phyloP scores from a whole-genome alignment of 2,888 invertebrate genomes.

The Microctonus hyperodae region DNA sequence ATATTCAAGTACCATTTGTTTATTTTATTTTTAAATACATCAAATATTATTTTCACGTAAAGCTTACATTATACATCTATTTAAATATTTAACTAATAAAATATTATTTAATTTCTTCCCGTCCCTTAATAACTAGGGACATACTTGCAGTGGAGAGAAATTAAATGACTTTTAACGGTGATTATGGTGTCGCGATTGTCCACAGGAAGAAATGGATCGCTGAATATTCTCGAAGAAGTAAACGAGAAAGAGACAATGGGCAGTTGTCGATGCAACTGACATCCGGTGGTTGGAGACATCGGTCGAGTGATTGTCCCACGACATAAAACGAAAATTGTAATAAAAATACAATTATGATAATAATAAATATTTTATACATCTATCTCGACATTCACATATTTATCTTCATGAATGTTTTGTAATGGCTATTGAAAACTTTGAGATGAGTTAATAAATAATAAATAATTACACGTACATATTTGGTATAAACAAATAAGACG shows the following conservation, averaged over 20 bases:
- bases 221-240: slow-evolving; percentile 42
- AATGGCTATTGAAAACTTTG: neutral
- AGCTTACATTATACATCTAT: neutral
- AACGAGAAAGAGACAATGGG: slow-evolving; percentile 39
- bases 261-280: slow-evolving; percentile 44
- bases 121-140: slow-evolving; percentile 5
- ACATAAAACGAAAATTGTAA: neutral
- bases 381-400: no score
- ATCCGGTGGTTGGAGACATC: slow-evolving; percentile 35
- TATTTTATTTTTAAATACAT: neutral
- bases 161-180: slow-evolving; percentile 28
- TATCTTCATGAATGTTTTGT: no score
- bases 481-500: slow-evolving; percentile 1
- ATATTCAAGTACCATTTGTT: neutral
- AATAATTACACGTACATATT: neutral
- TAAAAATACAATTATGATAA: neutral
- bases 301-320: slow-evolving; percentile 8
- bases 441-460: neutral
- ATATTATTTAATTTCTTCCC: neutral
- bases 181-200: slow-evolving; percentile 11
- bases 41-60: neutral
- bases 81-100: neutral
- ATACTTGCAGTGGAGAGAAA: slow-evolving; percentile 28
- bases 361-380: no score
- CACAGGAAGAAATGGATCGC: slow-evolving; percentile 44